phyloP scores from a whole-genome alignment of 2,888 invertebrate genomes.

The Campaea margaritaria region DNA sequence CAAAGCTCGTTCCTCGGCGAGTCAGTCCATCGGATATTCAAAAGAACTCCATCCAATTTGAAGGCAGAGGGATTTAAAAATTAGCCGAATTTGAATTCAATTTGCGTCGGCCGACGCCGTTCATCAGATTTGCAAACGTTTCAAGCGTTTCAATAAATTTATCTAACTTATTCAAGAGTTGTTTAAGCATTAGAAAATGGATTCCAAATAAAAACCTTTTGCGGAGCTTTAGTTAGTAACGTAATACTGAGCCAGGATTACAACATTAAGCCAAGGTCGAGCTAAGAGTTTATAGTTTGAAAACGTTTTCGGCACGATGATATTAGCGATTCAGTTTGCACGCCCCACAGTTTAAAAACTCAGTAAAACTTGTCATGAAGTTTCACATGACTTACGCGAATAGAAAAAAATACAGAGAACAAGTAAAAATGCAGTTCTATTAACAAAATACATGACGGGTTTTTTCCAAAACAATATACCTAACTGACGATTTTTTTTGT shows the following conservation, averaged over 20 bases:
- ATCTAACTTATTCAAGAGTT: constrained; percentile 17
- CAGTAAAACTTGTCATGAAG: no score
- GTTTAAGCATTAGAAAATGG: constrained; percentile 1
- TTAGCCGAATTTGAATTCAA: constrained; percentile 32
- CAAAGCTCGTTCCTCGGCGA: constrained; percentile 14
- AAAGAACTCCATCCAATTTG: constrained; percentile 29
- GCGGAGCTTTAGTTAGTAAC: neutral
- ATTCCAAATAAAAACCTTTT: constrained; percentile 5
- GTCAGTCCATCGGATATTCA: constrained; percentile 19
- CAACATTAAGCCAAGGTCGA: no score
- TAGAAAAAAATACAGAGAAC: no score
- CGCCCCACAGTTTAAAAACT: no score
- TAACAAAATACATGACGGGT: no score
- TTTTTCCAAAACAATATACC: no score
- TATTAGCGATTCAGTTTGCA: no score
- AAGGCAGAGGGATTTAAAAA: constrained; percentile 26
- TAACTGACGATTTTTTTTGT: no score
- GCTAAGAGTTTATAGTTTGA: no score
- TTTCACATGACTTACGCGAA: no score
- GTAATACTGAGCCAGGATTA: neutral
- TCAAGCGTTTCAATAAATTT: constrained; percentile 8
- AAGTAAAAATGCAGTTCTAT: no score
- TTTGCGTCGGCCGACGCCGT: constrained; percentile 11
- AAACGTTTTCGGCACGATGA: no score
- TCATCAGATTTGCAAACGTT: constrained; percentile 7